phyloP scores from a whole-genome alignment of 1,140 invertebrate species.

The Euschistus heros region DNA sequence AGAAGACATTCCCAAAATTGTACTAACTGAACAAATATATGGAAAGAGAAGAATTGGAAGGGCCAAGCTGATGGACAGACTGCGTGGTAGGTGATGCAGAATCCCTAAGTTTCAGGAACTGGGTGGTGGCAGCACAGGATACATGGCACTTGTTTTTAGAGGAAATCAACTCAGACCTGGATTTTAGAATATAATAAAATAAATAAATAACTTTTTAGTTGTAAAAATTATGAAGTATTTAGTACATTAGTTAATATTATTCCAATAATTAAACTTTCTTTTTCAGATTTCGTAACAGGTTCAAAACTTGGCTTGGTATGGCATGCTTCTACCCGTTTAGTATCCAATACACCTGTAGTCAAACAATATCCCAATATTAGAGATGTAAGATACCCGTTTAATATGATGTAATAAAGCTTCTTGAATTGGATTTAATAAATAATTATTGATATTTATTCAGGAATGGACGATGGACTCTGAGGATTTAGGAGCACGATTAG shows the following conservation, averaged over 20 bases:
- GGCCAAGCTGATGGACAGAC: no score
- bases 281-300: conserved; percentile 31
- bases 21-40: no score
- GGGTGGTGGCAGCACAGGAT: no score
- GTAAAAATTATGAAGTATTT: no score
- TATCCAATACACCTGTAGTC: conserved; percentile 19
- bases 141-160: no score
- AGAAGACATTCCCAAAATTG: no score
- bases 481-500: conserved; percentile 39
- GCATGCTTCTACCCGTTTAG: conserved; percentile 30
- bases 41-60: no score
- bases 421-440: background rate
- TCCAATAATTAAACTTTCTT: background rate
- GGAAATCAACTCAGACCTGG: no score
- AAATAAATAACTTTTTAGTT: no score
- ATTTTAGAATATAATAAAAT: no score
- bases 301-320: conserved; percentile 31
- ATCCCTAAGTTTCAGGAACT: no score
- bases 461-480: conserved; percentile 34
- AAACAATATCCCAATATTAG: conserved; percentile 22
- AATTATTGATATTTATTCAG: conserved; percentile 30
- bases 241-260: background rate
- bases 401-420: background rate
- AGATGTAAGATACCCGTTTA: conserved; percentile 26
- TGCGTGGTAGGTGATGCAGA: no score